Percentiles rank a stretch among this genome's conserved stretches.
Conservation (phyloP, 2,888 invertebrate genomes). For the Callinectes sapidus region DNA sequence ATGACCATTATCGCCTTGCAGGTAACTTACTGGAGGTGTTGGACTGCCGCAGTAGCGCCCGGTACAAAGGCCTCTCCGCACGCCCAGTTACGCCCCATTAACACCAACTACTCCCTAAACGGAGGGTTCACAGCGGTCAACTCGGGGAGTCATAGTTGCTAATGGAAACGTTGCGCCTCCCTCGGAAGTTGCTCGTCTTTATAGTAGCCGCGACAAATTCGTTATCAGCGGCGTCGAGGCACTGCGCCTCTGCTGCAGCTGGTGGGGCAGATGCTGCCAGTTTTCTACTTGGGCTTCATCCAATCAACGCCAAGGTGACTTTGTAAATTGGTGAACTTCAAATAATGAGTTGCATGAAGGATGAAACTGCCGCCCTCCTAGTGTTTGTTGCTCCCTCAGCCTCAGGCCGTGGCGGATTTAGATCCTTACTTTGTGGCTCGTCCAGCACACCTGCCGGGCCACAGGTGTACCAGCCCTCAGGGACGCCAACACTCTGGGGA, state of each 20-base stretch:
- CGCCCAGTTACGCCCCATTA: conserved; percentile 29
- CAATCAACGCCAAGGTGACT: conserved; percentile 23
- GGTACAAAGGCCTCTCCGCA: neutral
- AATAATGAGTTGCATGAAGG: neutral
- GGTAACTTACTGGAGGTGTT: neutral
- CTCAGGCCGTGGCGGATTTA: neutral
- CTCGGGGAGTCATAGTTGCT: neutral
- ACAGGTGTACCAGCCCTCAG: conserved; percentile 13
- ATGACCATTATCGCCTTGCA: conserved; percentile 28
- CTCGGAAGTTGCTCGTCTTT: conserved; percentile 4
- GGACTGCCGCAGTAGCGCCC: neutral
- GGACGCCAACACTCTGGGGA: neutral
- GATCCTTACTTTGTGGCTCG: neutral
- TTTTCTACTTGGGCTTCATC: neutral
- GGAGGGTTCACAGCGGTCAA: neutral
- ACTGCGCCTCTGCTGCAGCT: neutral
- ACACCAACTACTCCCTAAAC: conserved; percentile 29
- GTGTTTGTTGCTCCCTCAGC: conserved; percentile 21
- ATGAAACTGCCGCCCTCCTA: neutral
- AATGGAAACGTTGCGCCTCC: conserved; percentile 10
- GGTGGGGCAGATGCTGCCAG: neutral
- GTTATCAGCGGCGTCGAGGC: conserved; percentile 22
- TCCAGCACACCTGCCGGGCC: conserved; percentile 9
- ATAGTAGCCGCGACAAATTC: conserved; percentile 26
- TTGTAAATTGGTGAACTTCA: neutral